phyloP scores from a whole-genome alignment of 2,797 vertebrate genomes.

The Hydrophis major region DNA sequence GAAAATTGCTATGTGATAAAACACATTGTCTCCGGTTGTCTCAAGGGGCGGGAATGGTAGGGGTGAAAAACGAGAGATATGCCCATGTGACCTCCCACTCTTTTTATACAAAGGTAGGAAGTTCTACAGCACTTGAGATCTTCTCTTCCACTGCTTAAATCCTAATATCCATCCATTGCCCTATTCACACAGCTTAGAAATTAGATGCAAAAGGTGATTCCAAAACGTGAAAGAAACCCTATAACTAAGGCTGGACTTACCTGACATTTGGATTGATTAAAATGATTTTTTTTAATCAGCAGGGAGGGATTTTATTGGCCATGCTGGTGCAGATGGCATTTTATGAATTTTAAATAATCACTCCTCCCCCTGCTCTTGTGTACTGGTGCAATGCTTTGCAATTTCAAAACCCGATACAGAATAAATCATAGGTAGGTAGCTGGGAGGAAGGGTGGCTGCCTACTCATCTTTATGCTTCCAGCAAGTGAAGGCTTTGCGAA shows the following conservation, averaged over 20 bases:
- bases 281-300: neutral
- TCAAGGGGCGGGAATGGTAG: neutral
- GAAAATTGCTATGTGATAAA: neutral
- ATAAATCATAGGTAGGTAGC: neutral
- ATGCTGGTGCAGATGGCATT: neutral
- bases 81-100: neutral
- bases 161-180: neutral
- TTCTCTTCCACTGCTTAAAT: neutral
- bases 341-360: neutral
- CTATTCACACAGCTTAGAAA: neutral
- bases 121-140: neutral
- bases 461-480: neutral
- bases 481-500: conserved; percentile 45
- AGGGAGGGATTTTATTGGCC: neutral
- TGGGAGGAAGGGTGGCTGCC: neutral
- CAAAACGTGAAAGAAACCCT: neutral
- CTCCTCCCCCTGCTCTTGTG: neutral
- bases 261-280: neutral
- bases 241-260: neutral
- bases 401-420: neutral
- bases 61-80: neutral
- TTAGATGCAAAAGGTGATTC: neutral
- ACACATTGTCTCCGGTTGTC: neutral
- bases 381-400: neutral
- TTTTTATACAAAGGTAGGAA: neutral